Evolutionary conservation across 2,888 invertebrate genomes (phyloP).

Genomic region (Glaucopsyche alexis): DNA sequence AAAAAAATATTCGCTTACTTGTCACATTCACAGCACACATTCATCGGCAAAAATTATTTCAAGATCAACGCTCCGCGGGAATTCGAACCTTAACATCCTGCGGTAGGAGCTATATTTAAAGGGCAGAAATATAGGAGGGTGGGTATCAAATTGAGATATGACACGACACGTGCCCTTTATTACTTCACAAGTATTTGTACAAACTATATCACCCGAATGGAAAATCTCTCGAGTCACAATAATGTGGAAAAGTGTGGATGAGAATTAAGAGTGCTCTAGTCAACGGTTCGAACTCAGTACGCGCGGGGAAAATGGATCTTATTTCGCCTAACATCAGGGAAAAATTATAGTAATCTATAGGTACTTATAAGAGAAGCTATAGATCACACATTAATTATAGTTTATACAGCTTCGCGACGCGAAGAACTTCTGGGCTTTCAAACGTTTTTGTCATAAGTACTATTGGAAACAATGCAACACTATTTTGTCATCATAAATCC

Average conservation of each 20-base stretch:
- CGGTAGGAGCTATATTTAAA: not conserved
- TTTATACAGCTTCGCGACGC: too few species aligned
- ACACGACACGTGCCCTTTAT: constrained; percentile 73
- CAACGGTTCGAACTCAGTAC: too few species aligned
- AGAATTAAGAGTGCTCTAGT: too few species aligned
- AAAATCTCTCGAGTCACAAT: constrained; percentile 52
- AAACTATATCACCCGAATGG: constrained; percentile 69
- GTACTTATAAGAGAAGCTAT: too few species aligned
- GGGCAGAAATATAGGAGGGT: not conserved
- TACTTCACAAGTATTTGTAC: constrained; percentile 75
- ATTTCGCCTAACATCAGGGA: too few species aligned
- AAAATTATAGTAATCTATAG: too few species aligned
- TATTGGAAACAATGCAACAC: too few species aligned
- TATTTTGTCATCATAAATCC: too few species aligned
- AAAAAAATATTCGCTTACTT: constrained; percentile 42
- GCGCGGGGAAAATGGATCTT: too few species aligned
- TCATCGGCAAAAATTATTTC: constrained; percentile 13
- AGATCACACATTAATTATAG: too few species aligned
- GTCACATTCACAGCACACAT: constrained; percentile 47
- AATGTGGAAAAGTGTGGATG: not conserved
- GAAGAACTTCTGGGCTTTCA: too few species aligned
- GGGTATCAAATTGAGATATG: constrained; percentile 66
- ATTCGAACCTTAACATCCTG: not conserved
- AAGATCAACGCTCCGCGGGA: not conserved
- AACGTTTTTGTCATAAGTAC: too few species aligned